Evolutionary conservation across 2,797 vertebrate genomes (phyloP).

Genomic region (Chaunax sp.): DNA sequence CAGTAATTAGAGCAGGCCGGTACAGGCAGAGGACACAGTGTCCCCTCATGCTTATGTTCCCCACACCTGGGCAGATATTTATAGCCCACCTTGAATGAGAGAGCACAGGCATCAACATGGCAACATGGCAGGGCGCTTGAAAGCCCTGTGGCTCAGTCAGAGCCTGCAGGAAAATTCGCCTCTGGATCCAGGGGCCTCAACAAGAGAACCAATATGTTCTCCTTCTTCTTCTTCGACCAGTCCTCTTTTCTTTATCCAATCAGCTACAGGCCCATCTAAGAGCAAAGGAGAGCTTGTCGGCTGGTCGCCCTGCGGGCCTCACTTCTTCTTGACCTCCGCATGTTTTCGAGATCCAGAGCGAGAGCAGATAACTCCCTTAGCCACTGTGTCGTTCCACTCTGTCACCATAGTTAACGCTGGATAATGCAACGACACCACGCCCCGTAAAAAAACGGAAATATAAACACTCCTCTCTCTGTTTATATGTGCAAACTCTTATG

Average conservation of each 20-base stretch:
- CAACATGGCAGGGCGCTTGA: slow-evolving; percentile 42
- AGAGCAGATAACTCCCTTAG: slow-evolving; percentile 51
- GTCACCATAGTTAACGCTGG: slow-evolving; percentile 17
- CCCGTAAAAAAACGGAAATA: slow-evolving; percentile 45
- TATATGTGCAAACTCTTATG: slow-evolving; percentile 48
- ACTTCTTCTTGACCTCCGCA: slow-evolving; percentile 30
- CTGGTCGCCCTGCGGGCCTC: neutral
- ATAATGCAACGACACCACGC: slow-evolving; percentile 34
- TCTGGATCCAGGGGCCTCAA: slow-evolving; percentile 15
- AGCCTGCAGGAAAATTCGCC: neutral
- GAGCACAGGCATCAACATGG: slow-evolving; percentile 69
- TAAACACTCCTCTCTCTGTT: slow-evolving; percentile 49
- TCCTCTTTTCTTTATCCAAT: slow-evolving; percentile 23
- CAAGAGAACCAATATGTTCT: neutral
- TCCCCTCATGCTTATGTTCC: slow-evolving; percentile 72
- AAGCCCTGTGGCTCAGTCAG: slow-evolving; percentile 53
- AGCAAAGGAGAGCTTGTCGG: slow-evolving; percentile 4
- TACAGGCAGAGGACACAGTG: slow-evolving; percentile 79
- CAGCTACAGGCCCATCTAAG: slow-evolving; percentile 1
- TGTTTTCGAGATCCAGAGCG: slow-evolving; percentile 28
- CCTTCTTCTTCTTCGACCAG: neutral
- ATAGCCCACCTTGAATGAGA: slow-evolving; percentile 78
- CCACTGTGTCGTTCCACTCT: slow-evolving; percentile 60
- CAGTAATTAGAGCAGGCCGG: slow-evolving; percentile 80
- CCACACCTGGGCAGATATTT: slow-evolving; percentile 82